phyloP scores from a whole-genome alignment of 2,888 invertebrate genomes.

The Platerodrilus igneus region DNA sequence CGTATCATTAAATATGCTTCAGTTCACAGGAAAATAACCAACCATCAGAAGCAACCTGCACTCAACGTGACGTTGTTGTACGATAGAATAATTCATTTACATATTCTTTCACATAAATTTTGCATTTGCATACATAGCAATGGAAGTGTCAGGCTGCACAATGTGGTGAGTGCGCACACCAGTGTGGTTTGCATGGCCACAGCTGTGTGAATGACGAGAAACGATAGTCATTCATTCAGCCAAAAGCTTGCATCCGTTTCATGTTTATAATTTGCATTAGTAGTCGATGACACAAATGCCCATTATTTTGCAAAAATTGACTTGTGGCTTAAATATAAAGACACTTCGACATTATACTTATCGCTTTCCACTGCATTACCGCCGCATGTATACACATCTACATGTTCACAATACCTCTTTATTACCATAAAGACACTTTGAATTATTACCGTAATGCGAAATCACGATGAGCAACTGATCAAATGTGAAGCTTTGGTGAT shows the following conservation, averaged over 20 bases:
- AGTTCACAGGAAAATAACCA: slow-evolving; percentile 19
- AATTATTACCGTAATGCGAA: no score
- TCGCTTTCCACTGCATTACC: slow-evolving; percentile 15
- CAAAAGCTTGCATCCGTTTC: slow-evolving; percentile 25
- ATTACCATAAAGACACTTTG: no score
- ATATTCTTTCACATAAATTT: slow-evolving; percentile 35
- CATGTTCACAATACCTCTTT: no score
- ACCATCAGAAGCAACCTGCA: slow-evolving; percentile 21
- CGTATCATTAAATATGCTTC: slow-evolving; percentile 19
- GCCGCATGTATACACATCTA: slow-evolving; percentile 10
- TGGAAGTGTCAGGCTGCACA: slow-evolving; percentile 31
- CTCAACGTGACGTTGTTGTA: slow-evolving; percentile 20
- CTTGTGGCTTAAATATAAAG: slow-evolving; percentile 3
- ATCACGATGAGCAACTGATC: no score
- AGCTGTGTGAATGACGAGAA: slow-evolving; percentile 35
- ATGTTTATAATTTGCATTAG: slow-evolving; percentile 34
- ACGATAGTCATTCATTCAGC: slow-evolving; percentile 32
- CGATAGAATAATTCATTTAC: slow-evolving; percentile 28
- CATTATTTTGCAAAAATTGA: slow-evolving; percentile 12
- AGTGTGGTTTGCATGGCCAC: slow-evolving; percentile 29
- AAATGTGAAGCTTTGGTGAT: no score
- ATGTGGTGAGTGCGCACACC: slow-evolving; percentile 27
- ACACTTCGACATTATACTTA: slow-evolving; percentile 7
- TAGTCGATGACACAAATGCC: neutral
- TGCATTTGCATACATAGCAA: slow-evolving; percentile 34